Evolutionary conservation across 2,888 invertebrate genomes (phyloP).

Genomic region (Caradrina kadenii): DNA sequence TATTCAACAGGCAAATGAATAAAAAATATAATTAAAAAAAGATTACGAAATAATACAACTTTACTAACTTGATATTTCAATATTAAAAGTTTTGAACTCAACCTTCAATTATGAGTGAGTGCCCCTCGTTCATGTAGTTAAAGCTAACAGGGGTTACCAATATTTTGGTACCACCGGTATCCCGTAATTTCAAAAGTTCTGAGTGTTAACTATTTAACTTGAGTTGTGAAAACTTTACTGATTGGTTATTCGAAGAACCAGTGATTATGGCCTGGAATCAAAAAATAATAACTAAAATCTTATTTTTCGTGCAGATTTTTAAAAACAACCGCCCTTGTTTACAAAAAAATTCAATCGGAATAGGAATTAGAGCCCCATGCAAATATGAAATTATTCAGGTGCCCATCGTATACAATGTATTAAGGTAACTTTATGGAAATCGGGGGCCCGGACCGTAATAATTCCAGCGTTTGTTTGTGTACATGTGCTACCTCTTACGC

Average conservation of each 20-base stretch:
- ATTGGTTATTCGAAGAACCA: not conserved
- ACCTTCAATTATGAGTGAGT: slow-evolving; percentile 1
- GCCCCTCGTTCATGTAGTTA: slow-evolving; percentile 5
- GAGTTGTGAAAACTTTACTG: not conserved
- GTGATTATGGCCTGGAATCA: not conserved
- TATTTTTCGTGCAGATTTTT: not conserved
- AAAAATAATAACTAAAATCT: not conserved
- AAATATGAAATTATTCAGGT: slow-evolving; percentile 66
- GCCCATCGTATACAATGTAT: slow-evolving; percentile 60
- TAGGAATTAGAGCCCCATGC: slow-evolving; percentile 57
- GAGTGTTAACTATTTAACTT: slow-evolving; percentile 19
- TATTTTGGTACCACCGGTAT: slow-evolving; percentile 11
- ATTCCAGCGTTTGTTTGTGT: slow-evolving; percentile 63
- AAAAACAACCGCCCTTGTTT: slow-evolving; percentile 14
- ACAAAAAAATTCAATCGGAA: slow-evolving; percentile 49
- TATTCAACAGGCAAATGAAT: no score
- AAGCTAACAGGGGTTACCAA: not conserved
- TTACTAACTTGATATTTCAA: not conserved
- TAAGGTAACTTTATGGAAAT: slow-evolving; percentile 65
- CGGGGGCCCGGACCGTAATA: slow-evolving; percentile 56
- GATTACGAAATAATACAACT: no score
- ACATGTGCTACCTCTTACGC: slow-evolving; percentile 56
- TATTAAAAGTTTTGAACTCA: slow-evolving; percentile 10
- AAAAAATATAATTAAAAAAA: no score
- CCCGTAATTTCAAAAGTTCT: slow-evolving; percentile 25